These are phyloP conservation scores for Chrysina gloriosa DNA, from an alignment of 2,888 invertebrate species.

Conservation along the genomic window DNA sequence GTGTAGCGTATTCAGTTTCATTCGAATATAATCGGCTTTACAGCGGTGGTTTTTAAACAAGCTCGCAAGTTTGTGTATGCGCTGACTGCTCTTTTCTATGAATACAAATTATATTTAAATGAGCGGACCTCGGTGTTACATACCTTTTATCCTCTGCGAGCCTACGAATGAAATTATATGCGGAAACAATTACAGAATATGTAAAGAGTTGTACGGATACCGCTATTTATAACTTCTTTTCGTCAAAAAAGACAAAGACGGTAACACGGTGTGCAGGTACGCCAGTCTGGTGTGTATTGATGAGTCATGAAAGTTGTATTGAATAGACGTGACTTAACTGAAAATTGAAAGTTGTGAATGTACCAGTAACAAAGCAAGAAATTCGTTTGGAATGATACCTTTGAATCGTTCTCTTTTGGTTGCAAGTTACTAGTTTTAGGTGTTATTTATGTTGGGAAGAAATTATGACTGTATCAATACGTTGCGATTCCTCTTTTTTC, in stretches of 20 bases:
- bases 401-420: too few species aligned
- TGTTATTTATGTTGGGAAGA: too few species aligned
- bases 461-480: too few species aligned
- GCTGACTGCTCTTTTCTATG: constrained; percentile 17
- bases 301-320: constrained; percentile 8
- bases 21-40: constrained; percentile 9
- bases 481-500: too few species aligned
- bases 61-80: background rate
- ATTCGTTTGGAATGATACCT: background rate
- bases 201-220: constrained; percentile 19
- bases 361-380: background rate
- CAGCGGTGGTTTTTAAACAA: constrained; percentile 5
- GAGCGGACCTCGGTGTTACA: background rate
- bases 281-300: background rate
- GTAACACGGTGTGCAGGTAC: background rate
- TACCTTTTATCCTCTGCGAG: constrained; percentile 4
- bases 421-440: too few species aligned
- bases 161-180: background rate
- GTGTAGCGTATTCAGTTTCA: background rate
- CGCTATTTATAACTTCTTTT: constrained; percentile 7
- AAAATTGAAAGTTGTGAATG: background rate
- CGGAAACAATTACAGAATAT: constrained; percentile 33
- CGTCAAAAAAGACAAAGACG: background rate
- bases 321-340: background rate
- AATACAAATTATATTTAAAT: constrained; percentile 37